phyloP scores from a whole-genome alignment of 1,140 invertebrate species.

The Heliconius eleuchia region DNA sequence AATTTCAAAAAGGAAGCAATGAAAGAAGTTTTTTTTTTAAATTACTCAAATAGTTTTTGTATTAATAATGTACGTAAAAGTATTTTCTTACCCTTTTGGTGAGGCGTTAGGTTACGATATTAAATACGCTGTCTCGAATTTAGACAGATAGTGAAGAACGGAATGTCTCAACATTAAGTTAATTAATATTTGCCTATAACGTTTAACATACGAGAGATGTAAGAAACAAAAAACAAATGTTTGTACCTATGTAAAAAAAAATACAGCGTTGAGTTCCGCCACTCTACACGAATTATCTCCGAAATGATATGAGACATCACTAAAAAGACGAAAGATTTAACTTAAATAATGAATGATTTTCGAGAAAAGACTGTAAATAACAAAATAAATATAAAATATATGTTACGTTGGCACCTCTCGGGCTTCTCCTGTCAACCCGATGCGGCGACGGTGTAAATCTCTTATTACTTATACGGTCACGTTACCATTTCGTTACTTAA shows the following conservation, averaged over 20 bases:
- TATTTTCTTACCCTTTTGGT: too few species aligned
- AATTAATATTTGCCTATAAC: neutral
- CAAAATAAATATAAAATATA: slow-evolving; percentile 33
- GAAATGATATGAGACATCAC: too few species aligned
- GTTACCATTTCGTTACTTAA: slow-evolving; percentile 15
- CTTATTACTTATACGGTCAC: slow-evolving; percentile 22
- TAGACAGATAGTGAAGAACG: neutral
- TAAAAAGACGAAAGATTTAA: neutral
- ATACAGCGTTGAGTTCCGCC: too few species aligned
- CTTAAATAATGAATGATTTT: neutral
- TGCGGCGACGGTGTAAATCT: slow-evolving; percentile 38
- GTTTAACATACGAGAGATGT: too few species aligned
- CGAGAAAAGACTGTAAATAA: neutral
- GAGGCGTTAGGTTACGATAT: neutral
- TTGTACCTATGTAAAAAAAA: too few species aligned
- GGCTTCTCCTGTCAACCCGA: slow-evolving; percentile 31
- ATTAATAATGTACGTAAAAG: too few species aligned
- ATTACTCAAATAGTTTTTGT: too few species aligned
- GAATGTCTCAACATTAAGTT: neutral
- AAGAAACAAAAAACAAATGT: too few species aligned
- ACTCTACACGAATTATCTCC: too few species aligned
- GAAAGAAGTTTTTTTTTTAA: too few species aligned
- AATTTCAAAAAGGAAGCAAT: too few species aligned
- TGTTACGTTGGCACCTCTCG: slow-evolving; percentile 36
- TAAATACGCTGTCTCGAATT: neutral